phyloP scores from a whole-genome alignment of 64 coral and sea anemone species.

The Actinia equina region DNA sequence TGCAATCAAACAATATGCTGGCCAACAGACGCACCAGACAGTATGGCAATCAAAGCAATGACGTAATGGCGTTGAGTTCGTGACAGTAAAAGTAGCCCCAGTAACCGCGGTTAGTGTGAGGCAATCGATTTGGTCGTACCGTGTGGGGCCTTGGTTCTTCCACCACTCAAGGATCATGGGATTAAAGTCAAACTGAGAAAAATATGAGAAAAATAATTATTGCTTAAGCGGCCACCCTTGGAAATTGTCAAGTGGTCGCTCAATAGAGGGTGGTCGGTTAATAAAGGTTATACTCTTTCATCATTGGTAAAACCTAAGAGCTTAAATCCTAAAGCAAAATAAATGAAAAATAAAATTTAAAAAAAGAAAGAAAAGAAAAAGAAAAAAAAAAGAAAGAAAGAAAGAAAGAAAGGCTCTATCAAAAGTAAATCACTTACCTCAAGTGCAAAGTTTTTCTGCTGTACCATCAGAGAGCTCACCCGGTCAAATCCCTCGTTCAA shows the following conservation, averaged over 20 bases:
- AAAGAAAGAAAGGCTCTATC: background rate
- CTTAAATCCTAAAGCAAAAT: no score
- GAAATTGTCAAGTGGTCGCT: no score
- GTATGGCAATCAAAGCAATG: slow-evolving; percentile 84
- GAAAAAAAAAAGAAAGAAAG: background rate
- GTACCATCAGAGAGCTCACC: slow-evolving; percentile 28
- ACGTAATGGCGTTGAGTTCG: slow-evolving; percentile 59
- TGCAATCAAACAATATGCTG: slow-evolving; percentile 54
- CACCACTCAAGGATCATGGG: slow-evolving; percentile 73
- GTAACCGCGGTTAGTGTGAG: slow-evolving; percentile 61
- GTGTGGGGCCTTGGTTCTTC: slow-evolving; percentile 61
- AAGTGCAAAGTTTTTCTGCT: slow-evolving; percentile 54
- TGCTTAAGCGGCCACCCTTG: no score
- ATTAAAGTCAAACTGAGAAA: slow-evolving; percentile 68
- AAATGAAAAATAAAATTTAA: no score
- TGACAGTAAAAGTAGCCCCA: slow-evolving; percentile 67
- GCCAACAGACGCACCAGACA: slow-evolving; percentile 76
- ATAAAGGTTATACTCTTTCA: no score
- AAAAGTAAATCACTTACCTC: slow-evolving; percentile 41
- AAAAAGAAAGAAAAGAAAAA: no score
- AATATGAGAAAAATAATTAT: background rate
- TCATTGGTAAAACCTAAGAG: no score
- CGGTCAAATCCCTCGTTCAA: slow-evolving; percentile 52
- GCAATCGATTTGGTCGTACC: slow-evolving; percentile 68
- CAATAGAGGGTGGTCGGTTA: no score